A percentile compares a stretch with the other conserved stretches of the same genome.
These are phyloP conservation scores for Brachionus calyciflorus DNA, from an alignment of 1,140 invertebrate genomes.

Conservation along the genomic window DNA sequence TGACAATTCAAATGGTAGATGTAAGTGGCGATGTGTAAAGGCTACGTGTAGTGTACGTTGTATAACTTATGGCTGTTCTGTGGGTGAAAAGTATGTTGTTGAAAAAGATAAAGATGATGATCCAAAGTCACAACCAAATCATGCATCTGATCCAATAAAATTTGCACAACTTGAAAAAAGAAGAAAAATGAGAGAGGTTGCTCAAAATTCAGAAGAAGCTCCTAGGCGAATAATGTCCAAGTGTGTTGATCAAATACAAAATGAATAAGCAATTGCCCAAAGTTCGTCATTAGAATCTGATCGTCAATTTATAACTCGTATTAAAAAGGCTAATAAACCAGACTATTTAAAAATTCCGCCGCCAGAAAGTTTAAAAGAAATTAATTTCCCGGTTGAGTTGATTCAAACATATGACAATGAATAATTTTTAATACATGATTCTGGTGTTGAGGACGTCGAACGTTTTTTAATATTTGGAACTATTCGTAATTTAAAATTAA, in stretches of 20 bases:
- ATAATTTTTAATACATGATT: background rate
- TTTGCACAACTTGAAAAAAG: background rate
- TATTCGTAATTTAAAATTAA: too few relatives aligned
- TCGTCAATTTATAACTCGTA: background rate
- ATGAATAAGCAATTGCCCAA: background rate
- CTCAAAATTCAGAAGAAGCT: background rate
- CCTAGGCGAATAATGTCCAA: background rate
- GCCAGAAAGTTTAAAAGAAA: background rate
- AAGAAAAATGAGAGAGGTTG: background rate
- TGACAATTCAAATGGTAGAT: background rate
- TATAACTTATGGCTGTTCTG: background rate
- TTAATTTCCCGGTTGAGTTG: background rate
- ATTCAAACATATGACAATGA: background rate
- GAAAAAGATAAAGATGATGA: constrained; percentile 7
- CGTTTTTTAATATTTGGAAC: too few relatives aligned
- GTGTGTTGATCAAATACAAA: background rate
- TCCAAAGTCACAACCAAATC: background rate
- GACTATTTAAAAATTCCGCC: background rate
- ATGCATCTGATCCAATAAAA: background rate
- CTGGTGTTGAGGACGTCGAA: background rate
- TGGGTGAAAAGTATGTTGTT: background rate
- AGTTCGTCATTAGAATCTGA: background rate
- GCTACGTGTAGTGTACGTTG: background rate
- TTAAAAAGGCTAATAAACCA: background rate
- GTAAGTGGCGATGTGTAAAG: constrained; percentile 6